Percentiles rank a stretch among this genome's conserved stretches.
Evolutionary conservation across 2,113 vertebrate genomes (phyloP).

Genomic region (Chroicocephalus ridibundus): DNA sequence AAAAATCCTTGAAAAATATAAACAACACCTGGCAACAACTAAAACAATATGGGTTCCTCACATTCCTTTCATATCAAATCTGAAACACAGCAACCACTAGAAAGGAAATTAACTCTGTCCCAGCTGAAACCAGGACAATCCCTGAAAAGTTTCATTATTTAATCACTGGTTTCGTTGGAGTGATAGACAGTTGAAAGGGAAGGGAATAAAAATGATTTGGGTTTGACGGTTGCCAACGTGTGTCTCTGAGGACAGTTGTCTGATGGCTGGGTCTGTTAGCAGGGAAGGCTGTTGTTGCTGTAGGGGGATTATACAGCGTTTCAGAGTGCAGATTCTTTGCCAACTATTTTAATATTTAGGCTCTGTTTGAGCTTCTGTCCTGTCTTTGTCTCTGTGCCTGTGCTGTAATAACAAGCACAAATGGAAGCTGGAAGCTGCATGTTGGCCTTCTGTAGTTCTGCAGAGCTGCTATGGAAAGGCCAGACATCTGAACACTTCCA

Average conservation of each 20-base stretch:
- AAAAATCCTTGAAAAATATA: too few relatives aligned
- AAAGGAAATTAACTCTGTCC: background rate
- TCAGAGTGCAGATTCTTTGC: background rate
- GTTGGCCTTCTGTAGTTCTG: background rate
- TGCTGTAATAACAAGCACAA: background rate
- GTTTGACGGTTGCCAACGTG: background rate
- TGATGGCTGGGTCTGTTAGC: background rate
- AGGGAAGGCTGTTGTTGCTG: background rate
- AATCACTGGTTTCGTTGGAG: background rate
- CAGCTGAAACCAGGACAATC: background rate
- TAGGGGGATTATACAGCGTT: background rate
- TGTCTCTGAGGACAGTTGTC: background rate
- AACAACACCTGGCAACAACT: background rate
- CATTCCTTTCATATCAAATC: background rate
- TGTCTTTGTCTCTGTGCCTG: background rate
- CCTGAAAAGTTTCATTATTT: background rate
- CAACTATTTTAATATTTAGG: background rate
- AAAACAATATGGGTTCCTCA: background rate
- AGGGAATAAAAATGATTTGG: background rate
- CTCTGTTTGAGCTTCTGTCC: background rate
- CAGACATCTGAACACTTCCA: background rate
- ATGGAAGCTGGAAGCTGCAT: background rate
- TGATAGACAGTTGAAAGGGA: background rate
- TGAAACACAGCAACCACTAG: background rate
- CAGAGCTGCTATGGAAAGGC: background rate